Evolutionary conservation across 2,888 invertebrate genomes (phyloP).

Genomic region (Crematogaster levior): DNA sequence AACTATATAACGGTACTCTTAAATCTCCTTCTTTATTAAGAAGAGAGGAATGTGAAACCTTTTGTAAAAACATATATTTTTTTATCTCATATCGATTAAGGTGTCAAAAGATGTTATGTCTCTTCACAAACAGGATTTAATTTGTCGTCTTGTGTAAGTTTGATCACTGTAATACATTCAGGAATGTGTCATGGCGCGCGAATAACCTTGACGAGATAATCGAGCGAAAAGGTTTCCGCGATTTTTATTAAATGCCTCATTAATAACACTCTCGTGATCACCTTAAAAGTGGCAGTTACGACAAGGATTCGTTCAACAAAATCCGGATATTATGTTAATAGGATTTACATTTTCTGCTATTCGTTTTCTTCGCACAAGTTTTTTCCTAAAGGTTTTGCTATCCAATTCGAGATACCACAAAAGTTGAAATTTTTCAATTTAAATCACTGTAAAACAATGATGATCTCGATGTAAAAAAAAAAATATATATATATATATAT

Average conservation of each 20-base stretch:
- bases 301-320: not conserved
- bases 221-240: slow-evolving; percentile 62
- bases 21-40: not conserved
- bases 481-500: too few relatives aligned
- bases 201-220: slow-evolving; percentile 76
- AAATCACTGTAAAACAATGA: not conserved
- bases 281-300: not conserved
- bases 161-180: slow-evolving; percentile 63
- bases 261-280: slow-evolving; percentile 14
- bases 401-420: not conserved
- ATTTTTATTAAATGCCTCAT: slow-evolving; percentile 40
- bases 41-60: too few relatives aligned
- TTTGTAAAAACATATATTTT: not conserved
- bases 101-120: not conserved
- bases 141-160: slow-evolving; percentile 39
- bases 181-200: slow-evolving; percentile 15
- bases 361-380: not conserved
- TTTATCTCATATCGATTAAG: not conserved
- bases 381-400: not conserved
- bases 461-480: not conserved
- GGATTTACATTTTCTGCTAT: too few relatives aligned
- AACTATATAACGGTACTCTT: not conserved
- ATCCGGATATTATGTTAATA: slow-evolving; percentile 43
- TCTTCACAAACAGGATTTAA: slow-evolving; percentile 58
- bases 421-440: not conserved